Base-by-base conservation (phyloP, 2,888 invertebrate genomes). In the Hoplodrina ambigua region DNA sequence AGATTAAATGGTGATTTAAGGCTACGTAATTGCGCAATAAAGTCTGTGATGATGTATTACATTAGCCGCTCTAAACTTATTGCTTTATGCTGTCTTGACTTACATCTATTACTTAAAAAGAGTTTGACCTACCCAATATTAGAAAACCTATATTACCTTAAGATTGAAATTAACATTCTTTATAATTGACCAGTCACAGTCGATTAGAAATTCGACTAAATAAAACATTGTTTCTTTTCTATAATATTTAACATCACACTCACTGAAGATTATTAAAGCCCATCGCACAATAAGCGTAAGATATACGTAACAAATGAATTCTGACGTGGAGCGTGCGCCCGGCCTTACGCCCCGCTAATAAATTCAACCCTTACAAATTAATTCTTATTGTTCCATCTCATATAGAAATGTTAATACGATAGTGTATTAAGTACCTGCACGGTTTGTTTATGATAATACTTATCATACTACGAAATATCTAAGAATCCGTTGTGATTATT, bases 361-460 rank as follows among this genome's bases (percentile, higher is more conserved):
- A 90, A 88, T 85, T 86, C 88, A 91, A 91, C 91, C 91, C 92
- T 90, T 86, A 86, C 81, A 76, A 90, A 89, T 90, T 90, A 90
- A 88, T 88, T 87, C 86, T 76, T 78, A 80, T 75, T 77, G 71
- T 64, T 69, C 30, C 61, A 74, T 77, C 66, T 75, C 44, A 69
- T 86, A 87, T 82, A 86, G 90, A 90, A 89, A 65, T 82, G 83
- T 53, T 85, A 75, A 76, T 80, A 83, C 80, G 15, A 46, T 17
- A 46, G 46, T 17, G 46, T 17, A 46, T 46, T 46, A 17, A 17
- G 4, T 17, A 46, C 17, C 15, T 46, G 11, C 15, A 46, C 11
- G 17, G 4, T 46, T 46, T 4, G 15, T 4, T 44, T 44, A 37
- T 37, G 37, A 8, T 8, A 37, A 37, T 37, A 37, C 44, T 44